Base-by-base conservation (phyloP, 2,888 invertebrate species). In the Acronicta psi region DNA sequence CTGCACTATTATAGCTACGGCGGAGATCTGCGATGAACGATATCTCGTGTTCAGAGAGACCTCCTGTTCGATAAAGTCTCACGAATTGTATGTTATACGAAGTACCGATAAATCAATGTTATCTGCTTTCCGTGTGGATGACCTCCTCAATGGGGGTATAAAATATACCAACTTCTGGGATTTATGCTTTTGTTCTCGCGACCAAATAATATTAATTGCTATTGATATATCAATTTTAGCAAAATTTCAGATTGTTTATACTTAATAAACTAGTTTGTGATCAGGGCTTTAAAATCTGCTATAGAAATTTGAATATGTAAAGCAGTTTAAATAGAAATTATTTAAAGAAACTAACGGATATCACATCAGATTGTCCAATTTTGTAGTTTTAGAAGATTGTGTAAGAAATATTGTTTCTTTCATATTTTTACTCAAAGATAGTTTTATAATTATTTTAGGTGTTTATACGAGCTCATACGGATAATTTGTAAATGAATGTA, bases 31-130 rank as follows among this genome's bases (percentile, higher is more conserved):
- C 57, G 62, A 61, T 57, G 60, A 42, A 18, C 44, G 54, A 67
- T 67, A 70, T 43, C 59, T 59, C 57, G 64, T 73, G 73, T 65
- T 66, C 55, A 20, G 34, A 44, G 49, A 57, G 69, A 71, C 69
- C 63, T 73, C 73, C 53, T 51, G 55, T 63, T 52, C 54, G 54
- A 63, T 69, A 69, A 46, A 56, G 58, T 59, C 63, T 69, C 75
- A 77, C 77, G 78, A 77, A 65, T 65, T 67, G 64, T 57, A 69
- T 65, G 68, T 73, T 70, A 60, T 50, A 59, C 59, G 57, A 58
- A 56, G 55, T 62, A 57, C 43, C 57, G 53, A 57, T 68, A 69
- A 69, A 68, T 74, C 56, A 69, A 61, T 52, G 46, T 43, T 61
- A 67, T 73, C 55, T 53, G 11, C 50, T 51, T 58, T 53, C 52